phyloP scores from a whole-genome alignment of 2,113 vertebrate genomes.

The Sterrhoptilus dennistouni region DNA sequence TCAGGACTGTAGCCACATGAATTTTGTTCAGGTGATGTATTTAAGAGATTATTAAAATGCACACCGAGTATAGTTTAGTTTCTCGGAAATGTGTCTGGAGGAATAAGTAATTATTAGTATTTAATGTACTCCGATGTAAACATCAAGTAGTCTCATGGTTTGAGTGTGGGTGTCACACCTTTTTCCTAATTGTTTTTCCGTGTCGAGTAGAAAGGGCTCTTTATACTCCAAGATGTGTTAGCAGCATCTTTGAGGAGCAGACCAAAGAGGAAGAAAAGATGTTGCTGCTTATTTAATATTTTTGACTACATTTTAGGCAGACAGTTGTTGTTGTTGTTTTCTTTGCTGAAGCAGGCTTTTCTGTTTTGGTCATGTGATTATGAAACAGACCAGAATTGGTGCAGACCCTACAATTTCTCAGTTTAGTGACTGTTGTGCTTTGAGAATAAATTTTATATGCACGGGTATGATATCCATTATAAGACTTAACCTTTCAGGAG shows the following conservation, averaged over 20 bases:
- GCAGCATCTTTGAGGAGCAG: neutral
- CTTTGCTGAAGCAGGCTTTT: neutral
- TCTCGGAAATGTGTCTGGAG: neutral
- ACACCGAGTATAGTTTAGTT: fast-evolving
- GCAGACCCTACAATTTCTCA: neutral
- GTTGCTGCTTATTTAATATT: neutral
- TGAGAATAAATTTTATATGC: neutral
- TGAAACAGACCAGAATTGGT: neutral
- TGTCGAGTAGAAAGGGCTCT: neutral
- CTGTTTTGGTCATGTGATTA: neutral
- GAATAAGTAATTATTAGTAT: neutral
- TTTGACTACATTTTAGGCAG: neutral
- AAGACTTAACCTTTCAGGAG: neutral
- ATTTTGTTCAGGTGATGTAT: neutral
- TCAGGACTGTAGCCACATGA: neutral
- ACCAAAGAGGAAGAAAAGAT: neutral
- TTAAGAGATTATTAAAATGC: neutral
- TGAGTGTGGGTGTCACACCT: neutral
- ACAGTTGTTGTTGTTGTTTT: neutral
- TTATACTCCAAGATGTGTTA: neutral
- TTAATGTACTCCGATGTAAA: neutral
- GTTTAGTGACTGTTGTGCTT: neutral
- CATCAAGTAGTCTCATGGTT: neutral
- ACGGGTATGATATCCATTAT: neutral
- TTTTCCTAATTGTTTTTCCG: neutral